Conservation (phyloP, 2,797 vertebrate genomes). For the Sebastes oblongus region DNA sequence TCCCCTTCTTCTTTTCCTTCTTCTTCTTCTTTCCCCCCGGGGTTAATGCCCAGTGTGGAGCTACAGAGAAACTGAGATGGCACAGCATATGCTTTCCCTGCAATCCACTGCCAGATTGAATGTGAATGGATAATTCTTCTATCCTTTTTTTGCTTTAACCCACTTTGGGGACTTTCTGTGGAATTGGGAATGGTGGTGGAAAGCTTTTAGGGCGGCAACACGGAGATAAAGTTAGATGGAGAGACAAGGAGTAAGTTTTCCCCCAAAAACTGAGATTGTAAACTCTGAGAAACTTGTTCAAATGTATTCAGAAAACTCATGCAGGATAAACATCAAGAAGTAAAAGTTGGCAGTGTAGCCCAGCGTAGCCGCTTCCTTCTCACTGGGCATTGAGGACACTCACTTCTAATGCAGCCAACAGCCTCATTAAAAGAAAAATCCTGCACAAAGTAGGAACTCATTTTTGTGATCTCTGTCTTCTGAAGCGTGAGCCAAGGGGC, state of each 20-base stretch:
- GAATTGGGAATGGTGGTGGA: not conserved
- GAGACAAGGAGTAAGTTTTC: not conserved
- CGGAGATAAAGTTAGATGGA: not conserved
- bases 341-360: not conserved
- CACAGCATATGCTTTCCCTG: not conserved
- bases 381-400: constrained; percentile 15
- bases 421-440: constrained; percentile 33
- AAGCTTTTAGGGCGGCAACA: not conserved
- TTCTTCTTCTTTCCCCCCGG: not conserved
- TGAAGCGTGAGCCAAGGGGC: constrained; percentile 18
- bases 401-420: constrained; percentile 9
- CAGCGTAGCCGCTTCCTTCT: not conserved
- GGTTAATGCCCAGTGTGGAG: constrained; percentile 17
- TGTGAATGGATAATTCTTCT: constrained; percentile 3
- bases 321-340: not conserved
- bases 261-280: not conserved
- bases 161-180: constrained; percentile 21
- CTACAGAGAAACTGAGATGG: constrained; percentile 22
- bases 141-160: constrained; percentile 2
- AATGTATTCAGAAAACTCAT: constrained; percentile 6
- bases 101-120: constrained; percentile 1
- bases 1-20: not conserved
- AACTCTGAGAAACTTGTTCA: constrained; percentile 1
- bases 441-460: not conserved
- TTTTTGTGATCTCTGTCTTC: constrained; percentile 27